Evolutionary conservation across 2,113 vertebrate genomes (phyloP).

Genomic region (Varanus salvator): DNA sequence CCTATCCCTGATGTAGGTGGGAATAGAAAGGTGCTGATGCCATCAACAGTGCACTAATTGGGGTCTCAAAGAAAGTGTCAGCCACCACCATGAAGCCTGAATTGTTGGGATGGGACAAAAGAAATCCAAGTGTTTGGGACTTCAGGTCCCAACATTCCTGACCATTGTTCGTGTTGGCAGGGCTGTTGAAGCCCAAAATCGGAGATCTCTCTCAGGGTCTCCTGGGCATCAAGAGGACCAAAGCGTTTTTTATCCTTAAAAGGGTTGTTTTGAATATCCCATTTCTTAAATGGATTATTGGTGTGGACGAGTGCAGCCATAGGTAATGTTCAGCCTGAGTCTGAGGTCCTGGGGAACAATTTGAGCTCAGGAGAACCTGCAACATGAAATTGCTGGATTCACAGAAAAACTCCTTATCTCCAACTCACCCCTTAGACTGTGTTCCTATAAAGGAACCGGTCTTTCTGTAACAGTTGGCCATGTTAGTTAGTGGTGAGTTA

Average conservation of each 20-base stretch:
- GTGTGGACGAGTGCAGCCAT: not conserved
- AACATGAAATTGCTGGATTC: not conserved
- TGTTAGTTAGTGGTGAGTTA: constrained; percentile 1
- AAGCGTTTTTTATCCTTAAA: not conserved
- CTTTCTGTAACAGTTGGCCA: not conserved
- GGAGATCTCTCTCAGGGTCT: no score
- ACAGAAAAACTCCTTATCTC: not conserved
- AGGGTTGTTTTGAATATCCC: not conserved
- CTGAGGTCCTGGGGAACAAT: not conserved
- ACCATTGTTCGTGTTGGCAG: no score
- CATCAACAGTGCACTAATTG: no score
- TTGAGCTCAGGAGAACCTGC: not conserved
- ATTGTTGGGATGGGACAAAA: no score
- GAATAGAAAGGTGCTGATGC: no score
- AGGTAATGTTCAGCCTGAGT: not conserved
- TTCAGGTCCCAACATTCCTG: no score
- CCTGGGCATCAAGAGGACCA: not conserved
- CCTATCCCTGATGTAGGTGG: no score
- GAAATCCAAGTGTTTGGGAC: no score
- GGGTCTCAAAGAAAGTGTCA: no score
- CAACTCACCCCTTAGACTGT: constrained; percentile 13
- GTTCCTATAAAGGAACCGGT: constrained; percentile 26
- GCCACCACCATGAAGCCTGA: not conserved
- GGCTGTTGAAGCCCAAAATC: no score
- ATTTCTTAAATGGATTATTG: not conserved